Evolutionary conservation across 2,113 vertebrate genomes (phyloP).

Genomic region (Abramis brama): DNA sequence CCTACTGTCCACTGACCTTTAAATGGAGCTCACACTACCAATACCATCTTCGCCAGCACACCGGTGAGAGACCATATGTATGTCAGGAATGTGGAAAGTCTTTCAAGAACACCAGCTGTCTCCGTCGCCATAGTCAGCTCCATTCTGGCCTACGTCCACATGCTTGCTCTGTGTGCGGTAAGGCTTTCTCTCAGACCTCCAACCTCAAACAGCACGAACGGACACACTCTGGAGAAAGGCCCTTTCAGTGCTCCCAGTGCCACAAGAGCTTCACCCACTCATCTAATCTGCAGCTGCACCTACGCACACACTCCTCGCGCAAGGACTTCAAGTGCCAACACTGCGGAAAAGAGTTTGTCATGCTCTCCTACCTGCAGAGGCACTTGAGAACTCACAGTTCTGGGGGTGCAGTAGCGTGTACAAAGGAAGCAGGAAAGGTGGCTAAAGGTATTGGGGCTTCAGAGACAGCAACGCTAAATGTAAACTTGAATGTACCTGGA

Average conservation of each 20-base stretch:
- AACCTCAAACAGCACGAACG: constrained; percentile 92
- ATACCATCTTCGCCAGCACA: constrained; percentile 91
- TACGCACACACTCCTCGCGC: constrained; percentile 85
- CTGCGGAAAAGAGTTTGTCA: constrained; percentile 88
- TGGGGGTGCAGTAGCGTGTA: constrained; percentile 52
- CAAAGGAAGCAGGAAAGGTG: constrained; percentile 62
- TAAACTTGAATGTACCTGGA: constrained; percentile 49
- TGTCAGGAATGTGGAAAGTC: constrained; percentile 91
- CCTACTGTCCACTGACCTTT: constrained; percentile 88
- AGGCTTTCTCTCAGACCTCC: constrained; percentile 89
- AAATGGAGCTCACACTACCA: constrained; percentile 95
- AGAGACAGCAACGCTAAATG: constrained; percentile 65
- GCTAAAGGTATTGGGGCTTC: constrained; percentile 65
- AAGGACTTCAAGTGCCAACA: constrained; percentile 85
- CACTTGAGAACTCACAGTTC: constrained; percentile 79
- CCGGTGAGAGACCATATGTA: constrained; percentile 86
- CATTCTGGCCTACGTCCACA: constrained; percentile 90
- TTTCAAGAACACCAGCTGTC: constrained; percentile 91
- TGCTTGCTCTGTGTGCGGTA: constrained; percentile 84
- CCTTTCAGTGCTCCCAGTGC: constrained; percentile 81
- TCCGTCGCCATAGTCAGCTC: constrained; percentile 87
- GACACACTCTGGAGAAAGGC: constrained; percentile 87
- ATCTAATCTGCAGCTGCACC: constrained; percentile 88
- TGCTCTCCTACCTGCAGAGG: constrained; percentile 90
- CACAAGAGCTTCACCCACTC: constrained; percentile 88